Evolutionary conservation across 1,140 invertebrate genomes (phyloP), one percentile per base, ranked within the genome.

Genomic region (Cephus cinctus): DNA sequence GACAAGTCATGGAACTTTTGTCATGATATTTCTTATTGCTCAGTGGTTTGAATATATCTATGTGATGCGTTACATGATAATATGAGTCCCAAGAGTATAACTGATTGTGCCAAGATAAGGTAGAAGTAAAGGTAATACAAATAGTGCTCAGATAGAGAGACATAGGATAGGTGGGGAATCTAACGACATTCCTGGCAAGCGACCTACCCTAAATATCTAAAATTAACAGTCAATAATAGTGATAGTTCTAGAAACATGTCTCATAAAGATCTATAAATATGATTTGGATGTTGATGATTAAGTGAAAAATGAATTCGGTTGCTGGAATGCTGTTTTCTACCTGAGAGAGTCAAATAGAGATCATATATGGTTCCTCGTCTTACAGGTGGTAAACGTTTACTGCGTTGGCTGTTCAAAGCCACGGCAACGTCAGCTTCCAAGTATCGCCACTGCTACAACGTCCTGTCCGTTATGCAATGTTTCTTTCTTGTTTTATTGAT

Each of bases 301-400:
- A 35, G 5, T 22, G 51, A 43, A 50, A 55, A 45, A 52, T 47
- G 23, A 52, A 60, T 63, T 61, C 57, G 56, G 59, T 67, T 70
- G 54, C 53, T 61, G 64, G 52, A 64, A 71, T 71, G 48, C 53
- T 65, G 47, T 68, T n/a, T 74, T 77, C 78, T 82, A 90, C 88
- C 89, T 90, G 88, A 89, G 75, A 87, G 88, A 75, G 86, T 89
- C 73, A 89, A 82, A 79, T 92, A 92, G 65, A 89, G 85, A 79
- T 91, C 88, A 78, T 87, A 85, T 75, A 83, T 81, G 75, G 86
- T 86, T 66, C 88, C 89, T 78, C 89, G 80, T 81, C 88, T 89
- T 71, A 92, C 81, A 47, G 88, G 81, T 69, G 89, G 88, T 68
- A 91, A 86, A 71, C 87, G 81, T 80, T 91, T 91, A 71, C 86